phyloP scores from a whole-genome alignment of 2,113 vertebrate species.

The Aspidoscelis tigris region DNA sequence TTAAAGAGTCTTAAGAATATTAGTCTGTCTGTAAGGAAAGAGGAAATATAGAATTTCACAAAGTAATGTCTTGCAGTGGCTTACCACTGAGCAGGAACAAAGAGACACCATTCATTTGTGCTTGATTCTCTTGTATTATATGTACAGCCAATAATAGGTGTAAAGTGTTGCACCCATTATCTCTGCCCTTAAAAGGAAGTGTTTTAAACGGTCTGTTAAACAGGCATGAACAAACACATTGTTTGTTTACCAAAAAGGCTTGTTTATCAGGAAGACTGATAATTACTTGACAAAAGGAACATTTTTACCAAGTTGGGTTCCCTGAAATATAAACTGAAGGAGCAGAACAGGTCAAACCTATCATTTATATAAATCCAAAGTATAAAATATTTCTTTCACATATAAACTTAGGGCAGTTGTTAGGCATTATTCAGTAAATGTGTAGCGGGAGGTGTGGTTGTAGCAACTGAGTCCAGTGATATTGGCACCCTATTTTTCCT shows the following conservation, averaged over 20 bases:
- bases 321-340: background rate
- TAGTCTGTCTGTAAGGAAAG: background rate
- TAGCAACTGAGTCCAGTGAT: background rate
- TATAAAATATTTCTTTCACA: background rate
- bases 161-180: conserved; percentile 5
- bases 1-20: background rate
- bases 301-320: conserved; percentile 13
- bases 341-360: background rate
- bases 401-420: background rate
- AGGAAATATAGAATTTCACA: background rate
- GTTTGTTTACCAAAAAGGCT: conserved; percentile 18
- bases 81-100: background rate
- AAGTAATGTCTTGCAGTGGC: background rate
- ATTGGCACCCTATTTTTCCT: no score
- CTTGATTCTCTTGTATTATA: background rate
- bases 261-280: conserved; percentile 18
- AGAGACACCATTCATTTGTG: background rate
- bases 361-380: background rate
- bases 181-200: conserved; percentile 4
- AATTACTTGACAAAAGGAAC: conserved; percentile 5
- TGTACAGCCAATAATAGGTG: background rate
- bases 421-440: background rate
- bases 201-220: conserved; percentile 3
- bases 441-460: background rate
- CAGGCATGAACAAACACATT: conserved; percentile 15